Base-by-base conservation (phyloP, 2,888 invertebrate genomes). In the Agrotis segetum region DNA sequence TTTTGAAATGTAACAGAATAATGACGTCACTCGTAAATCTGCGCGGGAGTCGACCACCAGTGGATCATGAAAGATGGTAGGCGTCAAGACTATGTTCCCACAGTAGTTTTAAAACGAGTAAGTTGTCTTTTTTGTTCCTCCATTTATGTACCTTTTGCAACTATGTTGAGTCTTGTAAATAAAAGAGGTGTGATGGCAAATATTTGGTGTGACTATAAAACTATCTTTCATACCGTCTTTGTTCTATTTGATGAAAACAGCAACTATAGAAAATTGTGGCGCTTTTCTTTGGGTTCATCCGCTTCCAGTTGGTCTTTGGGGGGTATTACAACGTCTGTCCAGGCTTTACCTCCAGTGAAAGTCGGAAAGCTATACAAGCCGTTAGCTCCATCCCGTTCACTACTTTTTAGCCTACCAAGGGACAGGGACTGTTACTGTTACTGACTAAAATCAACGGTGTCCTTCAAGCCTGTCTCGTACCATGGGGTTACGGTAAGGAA, bases 11-110 rank as follows among this genome's bases (percentile, higher is more conserved):
- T 58, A 55, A 55, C 47, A 9, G 55, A 34, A 49, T 67, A 24
- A 52, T 77, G 75, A 78, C 59, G 81, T 75, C 72, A 83, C 13
- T 62, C 50, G 34, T 60, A 58, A 49, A 66, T 66, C 58, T 71
- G 84, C 77, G 58, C 52, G 13, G 56, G 77, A 80, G 67, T 67
- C 71, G 66, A 81, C 67, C 50, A 78, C 67, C 53, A 46, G 14
- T 29, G 67, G 24, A 16, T 47, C 40, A 17, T 5, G 7, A n/a
- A 17, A 7, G 47, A 19, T 9, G 34, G 46, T 52, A 71, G 50
- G 71, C 71, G 47, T 49, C 29, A 29, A 16, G 19, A 50, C 58
- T 70, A 62, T 60, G 44, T 77, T 82, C 62, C 21, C 55, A 63
- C 53, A 68, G 47, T 61, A 59, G 52, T 17, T 34, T 49, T 17